Percentiles rank a stretch among this genome's conserved stretches.
Conservation (phyloP, 2,113 vertebrate species). For the Scytalopus superciliaris region DNA sequence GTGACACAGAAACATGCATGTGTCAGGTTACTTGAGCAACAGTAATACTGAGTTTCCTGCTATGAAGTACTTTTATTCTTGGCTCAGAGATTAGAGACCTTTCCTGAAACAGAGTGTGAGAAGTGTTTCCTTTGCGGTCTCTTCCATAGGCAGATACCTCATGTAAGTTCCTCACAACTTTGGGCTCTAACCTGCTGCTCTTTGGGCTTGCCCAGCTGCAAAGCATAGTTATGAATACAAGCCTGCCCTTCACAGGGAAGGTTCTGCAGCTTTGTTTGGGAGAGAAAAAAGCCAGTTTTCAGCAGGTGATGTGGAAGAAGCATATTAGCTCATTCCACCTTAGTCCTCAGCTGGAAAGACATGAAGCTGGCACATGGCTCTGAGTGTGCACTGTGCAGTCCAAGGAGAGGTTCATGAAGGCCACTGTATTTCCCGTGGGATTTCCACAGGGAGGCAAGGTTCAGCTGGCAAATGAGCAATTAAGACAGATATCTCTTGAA, state of each 20-base stretch:
- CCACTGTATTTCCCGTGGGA: neutral
- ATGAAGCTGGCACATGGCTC: too few species aligned
- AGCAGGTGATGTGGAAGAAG: neutral
- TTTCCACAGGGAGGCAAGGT: neutral
- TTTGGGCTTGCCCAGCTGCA: neutral
- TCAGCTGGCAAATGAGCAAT: neutral
- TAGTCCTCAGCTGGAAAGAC: neutral
- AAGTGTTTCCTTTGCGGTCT: neutral
- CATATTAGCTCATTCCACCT: neutral
- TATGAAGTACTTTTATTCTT: neutral
- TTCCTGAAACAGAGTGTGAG: neutral
- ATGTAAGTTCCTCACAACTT: neutral
- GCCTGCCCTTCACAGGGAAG: neutral
- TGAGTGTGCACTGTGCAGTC: fast-evolving
- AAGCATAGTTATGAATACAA: neutral
- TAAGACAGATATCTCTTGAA: neutral
- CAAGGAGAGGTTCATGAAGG: neutral
- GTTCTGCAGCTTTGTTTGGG: neutral
- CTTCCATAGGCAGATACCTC: neutral
- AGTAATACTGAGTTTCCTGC: neutral
- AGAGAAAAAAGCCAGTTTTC: neutral
- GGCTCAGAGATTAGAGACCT: neutral
- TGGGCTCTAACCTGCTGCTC: neutral
- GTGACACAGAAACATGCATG: neutral
- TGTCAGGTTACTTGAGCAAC: neutral